phyloP scores from a whole-genome alignment of 2,797 vertebrate genomes.

The Poecilia picta region DNA sequence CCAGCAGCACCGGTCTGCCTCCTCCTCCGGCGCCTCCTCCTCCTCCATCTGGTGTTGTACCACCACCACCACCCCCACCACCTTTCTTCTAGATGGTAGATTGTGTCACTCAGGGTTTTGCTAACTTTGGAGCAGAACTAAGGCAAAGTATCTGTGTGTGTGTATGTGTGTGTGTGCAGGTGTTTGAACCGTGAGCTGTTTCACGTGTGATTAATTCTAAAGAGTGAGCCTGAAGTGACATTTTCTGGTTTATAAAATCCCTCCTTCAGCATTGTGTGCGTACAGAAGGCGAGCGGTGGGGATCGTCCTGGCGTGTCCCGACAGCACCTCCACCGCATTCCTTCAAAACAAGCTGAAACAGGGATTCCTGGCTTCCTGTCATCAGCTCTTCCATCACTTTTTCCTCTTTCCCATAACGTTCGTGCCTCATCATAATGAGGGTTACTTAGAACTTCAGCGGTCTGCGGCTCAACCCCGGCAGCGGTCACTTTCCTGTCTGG shows the following conservation, averaged over 20 bases:
- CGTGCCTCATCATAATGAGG: conserved; percentile 9
- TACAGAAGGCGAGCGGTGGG: conserved; percentile 1
- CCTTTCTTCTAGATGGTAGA: neutral
- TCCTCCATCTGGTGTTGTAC: conserved; percentile 8
- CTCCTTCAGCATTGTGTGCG: conserved; percentile 14
- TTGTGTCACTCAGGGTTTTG: neutral
- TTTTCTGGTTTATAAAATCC: conserved; percentile 23
- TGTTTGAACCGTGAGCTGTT: neutral
- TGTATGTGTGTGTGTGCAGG: neutral
- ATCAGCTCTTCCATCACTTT: neutral
- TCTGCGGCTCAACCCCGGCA: neutral
- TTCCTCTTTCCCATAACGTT: neutral
- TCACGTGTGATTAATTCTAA: neutral
- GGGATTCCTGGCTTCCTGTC: conserved; percentile 12
- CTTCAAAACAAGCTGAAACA: conserved; percentile 67
- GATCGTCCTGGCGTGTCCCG: conserved; percentile 51
- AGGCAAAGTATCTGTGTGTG: neutral
- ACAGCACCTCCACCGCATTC: conserved; percentile 65
- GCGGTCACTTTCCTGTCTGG: neutral
- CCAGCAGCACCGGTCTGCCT: neutral
- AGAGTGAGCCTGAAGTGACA: neutral
- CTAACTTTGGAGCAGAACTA: neutral
- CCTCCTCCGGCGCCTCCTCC: conserved; percentile 26
- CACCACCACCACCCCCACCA: conserved; percentile 48
- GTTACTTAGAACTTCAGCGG: neutral